Base-by-base conservation (phyloP, 1,140 invertebrate species). In the Patella vulgata region DNA sequence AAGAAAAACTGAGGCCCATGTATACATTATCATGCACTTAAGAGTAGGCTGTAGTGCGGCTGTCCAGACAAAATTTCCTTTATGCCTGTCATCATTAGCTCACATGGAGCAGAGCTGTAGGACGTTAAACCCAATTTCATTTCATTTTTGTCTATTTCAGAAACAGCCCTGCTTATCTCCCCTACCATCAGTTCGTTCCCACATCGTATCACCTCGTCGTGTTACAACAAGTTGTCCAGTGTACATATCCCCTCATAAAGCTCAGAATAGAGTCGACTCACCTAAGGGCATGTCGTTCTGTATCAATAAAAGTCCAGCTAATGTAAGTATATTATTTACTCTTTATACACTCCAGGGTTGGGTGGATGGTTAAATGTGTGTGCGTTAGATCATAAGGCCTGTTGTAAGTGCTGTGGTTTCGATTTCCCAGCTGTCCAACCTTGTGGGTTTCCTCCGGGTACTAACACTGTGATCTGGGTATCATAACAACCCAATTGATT, bases 281-380 rank as follows among this genome's bases (percentile, higher is more conserved):
- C 46, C 51, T 19, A 73, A 59, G 25, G 89, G 89, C 63, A 85
- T 94, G 66, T 90, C 90, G 47, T 98, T 96, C 84, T 90, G 90
- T 66, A 95, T 98, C 81, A 93, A 90, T 80, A 88, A 90, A 57
- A 97, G 94, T 85, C 94, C 95, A 17, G 92, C 93, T 59, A 94
- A 95, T 89, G 93, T 94, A 86, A 79, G 74, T 75, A 27, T 1
- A 28, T 17, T 23, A 44, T 25, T 28, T 3, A 36, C 19, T 46
- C 6, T 47, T 53, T 61, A 33, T 59, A 11, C 17, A 8, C 36
- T 42, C 44, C 5, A 44, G 25, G 3, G n/a, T 47, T 30, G 42
- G 57, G 55, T 55, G 44, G 14, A 19, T 30, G 9, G 0, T 14
- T 2, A n/a, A 59, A 3, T 31, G 6, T 3, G n/a, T 23, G 12